These are phyloP conservation scores for Spodoptera littoralis DNA, from an alignment of 2,888 invertebrate species.

Conservation along the genomic window DNA sequence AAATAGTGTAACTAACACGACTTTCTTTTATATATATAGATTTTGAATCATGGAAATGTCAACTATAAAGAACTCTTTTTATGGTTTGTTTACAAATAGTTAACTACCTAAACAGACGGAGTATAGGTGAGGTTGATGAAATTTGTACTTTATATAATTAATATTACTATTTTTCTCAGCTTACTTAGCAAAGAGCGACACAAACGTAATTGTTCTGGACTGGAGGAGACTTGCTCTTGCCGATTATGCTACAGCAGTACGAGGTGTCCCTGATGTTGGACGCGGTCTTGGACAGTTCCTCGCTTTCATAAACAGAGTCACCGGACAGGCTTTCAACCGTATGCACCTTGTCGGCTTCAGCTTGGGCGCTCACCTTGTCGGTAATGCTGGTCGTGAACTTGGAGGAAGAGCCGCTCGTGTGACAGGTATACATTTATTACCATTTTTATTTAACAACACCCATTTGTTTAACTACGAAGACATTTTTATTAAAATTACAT, in stretches of 20 bases:
- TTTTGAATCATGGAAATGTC: no score
- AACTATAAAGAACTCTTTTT: no score
- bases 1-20: no score
- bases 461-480: no score
- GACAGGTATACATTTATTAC: constrained; percentile 62
- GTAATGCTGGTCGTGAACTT: constrained; percentile 71
- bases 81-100: no score
- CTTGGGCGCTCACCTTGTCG: constrained; percentile 79
- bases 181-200: constrained; percentile 30
- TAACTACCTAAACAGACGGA: no score
- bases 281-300: constrained; percentile 74
- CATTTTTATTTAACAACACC: neutral
- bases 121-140: no score
- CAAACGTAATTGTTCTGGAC: constrained; percentile 74
- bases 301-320: constrained; percentile 61
- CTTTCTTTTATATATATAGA: no score
- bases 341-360: constrained; percentile 81
- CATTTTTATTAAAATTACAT: no score
- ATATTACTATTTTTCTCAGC: constrained; percentile 5
- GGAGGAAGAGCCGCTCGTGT: constrained; percentile 69
- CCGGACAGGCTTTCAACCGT: constrained; percentile 59
- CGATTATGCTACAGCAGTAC: constrained; percentile 66
- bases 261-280: constrained; percentile 70
- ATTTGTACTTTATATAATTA: no score
- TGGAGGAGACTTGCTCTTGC: constrained; percentile 68